phyloP scores from a whole-genome alignment of 2,888 invertebrate genomes.

The Julus scandinavius region DNA sequence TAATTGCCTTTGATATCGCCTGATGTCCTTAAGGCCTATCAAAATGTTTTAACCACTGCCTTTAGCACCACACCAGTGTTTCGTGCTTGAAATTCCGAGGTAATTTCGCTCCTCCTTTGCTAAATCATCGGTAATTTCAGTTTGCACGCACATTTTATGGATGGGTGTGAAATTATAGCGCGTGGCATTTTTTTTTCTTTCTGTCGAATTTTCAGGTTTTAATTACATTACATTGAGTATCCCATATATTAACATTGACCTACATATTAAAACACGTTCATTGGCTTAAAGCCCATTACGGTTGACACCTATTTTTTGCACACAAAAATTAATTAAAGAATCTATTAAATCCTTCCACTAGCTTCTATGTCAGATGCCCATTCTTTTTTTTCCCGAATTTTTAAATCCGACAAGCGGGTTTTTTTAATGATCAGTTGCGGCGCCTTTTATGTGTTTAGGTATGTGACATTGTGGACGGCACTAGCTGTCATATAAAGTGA shows the following conservation, averaged over 20 bases:
- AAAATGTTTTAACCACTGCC: neutral
- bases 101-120: neutral
- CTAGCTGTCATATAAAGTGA: constrained; percentile 35
- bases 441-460: constrained; percentile 30
- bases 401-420: neutral
- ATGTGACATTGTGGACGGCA: neutral
- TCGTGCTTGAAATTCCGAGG: neutral
- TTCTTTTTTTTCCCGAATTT: neutral
- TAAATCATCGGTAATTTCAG: neutral
- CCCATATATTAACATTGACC: constrained; percentile 3
- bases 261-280: neutral
- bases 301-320: neutral
- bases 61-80: neutral
- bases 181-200: constrained; percentile 10
- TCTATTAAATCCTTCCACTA: neutral
- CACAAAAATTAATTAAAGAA: neutral
- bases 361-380: neutral
- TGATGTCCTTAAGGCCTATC: constrained; percentile 10
- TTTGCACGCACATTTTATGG: constrained; percentile 28
- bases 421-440: constrained; percentile 13
- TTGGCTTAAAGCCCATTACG: neutral
- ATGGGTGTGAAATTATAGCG: constrained; percentile 39
- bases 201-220: neutral
- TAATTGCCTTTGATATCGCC: neutral
- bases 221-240: constrained; percentile 29